A percentile compares a stretch with the other conserved stretches of the same genome.
phyloP scores from a whole-genome alignment of 2,797 vertebrate species.

The Dallia pectoralis region DNA sequence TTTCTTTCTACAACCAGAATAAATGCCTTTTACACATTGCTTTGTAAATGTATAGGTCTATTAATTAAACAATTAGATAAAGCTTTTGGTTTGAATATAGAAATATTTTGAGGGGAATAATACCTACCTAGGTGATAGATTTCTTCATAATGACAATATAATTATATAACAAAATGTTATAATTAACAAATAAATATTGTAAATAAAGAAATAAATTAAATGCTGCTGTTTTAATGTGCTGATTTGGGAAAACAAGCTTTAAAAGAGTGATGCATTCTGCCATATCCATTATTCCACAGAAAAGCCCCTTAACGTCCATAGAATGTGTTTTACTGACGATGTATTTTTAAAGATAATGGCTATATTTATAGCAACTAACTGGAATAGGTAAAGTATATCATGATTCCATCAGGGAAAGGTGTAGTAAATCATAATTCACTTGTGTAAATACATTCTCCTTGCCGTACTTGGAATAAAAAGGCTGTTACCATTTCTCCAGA shows the following conservation, averaged over 20 bases:
- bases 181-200: background rate
- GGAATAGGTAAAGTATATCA: too few species aligned
- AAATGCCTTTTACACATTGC: background rate
- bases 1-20: background rate
- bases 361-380: background rate
- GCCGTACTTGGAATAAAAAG: background rate
- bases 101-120: background rate
- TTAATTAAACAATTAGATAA: too few species aligned
- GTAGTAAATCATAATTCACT: too few species aligned
- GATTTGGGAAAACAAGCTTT: background rate
- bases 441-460: background rate
- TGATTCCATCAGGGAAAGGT: too few species aligned
- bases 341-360: background rate
- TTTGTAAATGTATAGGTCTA: background rate
- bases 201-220: background rate
- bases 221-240: background rate
- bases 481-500: background rate
- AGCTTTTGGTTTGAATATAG: background rate
- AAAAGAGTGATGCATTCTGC: background rate
- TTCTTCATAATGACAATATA: background rate
- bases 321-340: background rate
- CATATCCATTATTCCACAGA: background rate
- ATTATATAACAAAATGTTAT: background rate
- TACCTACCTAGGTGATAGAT: background rate
- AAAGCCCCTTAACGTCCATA: background rate